Percentiles rank a stretch among this genome's conserved stretches.
phyloP scores from a whole-genome alignment of 2,113 vertebrate genomes.

The Indicator indicator region DNA sequence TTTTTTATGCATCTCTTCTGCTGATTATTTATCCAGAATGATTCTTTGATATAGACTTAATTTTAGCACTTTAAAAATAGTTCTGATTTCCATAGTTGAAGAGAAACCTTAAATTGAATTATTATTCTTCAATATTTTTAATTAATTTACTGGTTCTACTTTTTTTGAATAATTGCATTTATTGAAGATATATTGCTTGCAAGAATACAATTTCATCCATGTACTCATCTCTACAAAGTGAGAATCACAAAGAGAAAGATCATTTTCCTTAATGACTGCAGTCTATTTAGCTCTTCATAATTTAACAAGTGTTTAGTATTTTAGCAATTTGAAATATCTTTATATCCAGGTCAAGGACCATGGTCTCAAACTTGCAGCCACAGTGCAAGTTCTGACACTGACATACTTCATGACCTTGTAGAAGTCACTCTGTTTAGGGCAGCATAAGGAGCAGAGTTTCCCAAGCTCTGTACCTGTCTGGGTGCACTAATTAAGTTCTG shows the following conservation, averaged over 20 bases:
- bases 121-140: not conserved
- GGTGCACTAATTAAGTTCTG: not conserved
- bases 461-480: not conserved
- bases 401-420: not conserved
- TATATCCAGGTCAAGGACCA: not conserved
- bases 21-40: not conserved
- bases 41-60: not conserved
- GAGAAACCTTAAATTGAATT: not conserved
- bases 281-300: not conserved
- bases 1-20: not conserved
- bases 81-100: not conserved
- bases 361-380: not conserved
- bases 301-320: not conserved
- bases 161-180: not conserved
- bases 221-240: not conserved
- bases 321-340: not conserved
- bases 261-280: not conserved
- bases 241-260: not conserved
- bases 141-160: not conserved
- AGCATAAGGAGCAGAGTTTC: not conserved
- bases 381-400: not conserved
- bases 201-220: not conserved
- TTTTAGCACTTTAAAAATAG: not conserved
- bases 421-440: not conserved
- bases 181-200: not conserved